Conservation (phyloP, 1,140 invertebrate genomes). For the Trichoplusia ni region DNA sequence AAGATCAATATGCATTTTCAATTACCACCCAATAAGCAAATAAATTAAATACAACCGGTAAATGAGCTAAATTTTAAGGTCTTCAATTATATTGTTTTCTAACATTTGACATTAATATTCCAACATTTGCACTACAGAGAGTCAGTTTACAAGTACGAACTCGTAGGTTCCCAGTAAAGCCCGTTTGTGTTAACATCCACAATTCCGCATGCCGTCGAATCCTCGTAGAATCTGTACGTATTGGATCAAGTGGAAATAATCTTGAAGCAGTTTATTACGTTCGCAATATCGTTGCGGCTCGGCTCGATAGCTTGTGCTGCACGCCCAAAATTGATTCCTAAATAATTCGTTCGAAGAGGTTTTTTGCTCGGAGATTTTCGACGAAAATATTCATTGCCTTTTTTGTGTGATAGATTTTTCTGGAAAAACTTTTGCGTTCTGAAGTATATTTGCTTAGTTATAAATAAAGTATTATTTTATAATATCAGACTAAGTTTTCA, state of each 20-base stretch:
- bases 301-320: slow-evolving; percentile 51
- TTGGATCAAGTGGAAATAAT: slow-evolving; percentile 66
- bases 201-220: slow-evolving; percentile 33
- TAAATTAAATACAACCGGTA: no score
- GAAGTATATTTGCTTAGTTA: no score
- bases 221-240: slow-evolving; percentile 39
- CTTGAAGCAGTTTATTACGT: slow-evolving; percentile 65
- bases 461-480: background rate
- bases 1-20: no score
- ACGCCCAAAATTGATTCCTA: slow-evolving; percentile 63
- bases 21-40: no score
- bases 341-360: slow-evolving; percentile 51
- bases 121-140: background rate
- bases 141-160: background rate
- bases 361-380: background rate
- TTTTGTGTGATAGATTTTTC: no score
- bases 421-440: no score
- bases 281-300: slow-evolving; percentile 60
- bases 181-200: slow-evolving; percentile 21
- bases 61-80: no score
- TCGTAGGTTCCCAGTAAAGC: background rate
- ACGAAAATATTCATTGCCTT: background rate
- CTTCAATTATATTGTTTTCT: no score
- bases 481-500: background rate
- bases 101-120: no score